These are phyloP conservation scores for Montipora cactus DNA, from an alignment of 64 coral and sea anemone species.

Conservation along the genomic window DNA sequence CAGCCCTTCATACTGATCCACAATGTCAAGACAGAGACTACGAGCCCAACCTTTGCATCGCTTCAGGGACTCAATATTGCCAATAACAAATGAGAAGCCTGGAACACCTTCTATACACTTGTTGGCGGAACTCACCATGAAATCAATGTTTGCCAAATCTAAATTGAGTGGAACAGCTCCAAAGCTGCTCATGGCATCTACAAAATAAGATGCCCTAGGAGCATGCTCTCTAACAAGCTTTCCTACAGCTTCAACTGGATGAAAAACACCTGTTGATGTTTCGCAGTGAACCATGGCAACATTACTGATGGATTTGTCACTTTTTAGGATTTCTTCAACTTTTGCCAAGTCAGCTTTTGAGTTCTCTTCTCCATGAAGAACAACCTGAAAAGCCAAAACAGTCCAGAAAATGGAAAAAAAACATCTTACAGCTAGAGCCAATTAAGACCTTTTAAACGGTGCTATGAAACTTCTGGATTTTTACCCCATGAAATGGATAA, in stretches of 20 bases:
- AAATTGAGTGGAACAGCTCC: conserved; percentile 94
- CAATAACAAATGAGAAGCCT: conserved; percentile 95
- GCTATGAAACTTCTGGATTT: too few species aligned
- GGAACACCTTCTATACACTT: conserved; percentile 99
- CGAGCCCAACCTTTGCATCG: conserved; percentile 86
- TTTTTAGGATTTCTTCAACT: conserved; percentile 74
- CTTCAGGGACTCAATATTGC: conserved; percentile 71
- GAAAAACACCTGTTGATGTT: conserved; percentile 94
- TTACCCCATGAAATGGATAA: too few species aligned
- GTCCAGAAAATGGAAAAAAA: background rate
- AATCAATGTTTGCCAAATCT: conserved; percentile 79
- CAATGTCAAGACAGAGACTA: conserved; percentile 85
- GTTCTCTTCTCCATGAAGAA: conserved; percentile 78
- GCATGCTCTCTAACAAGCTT: conserved; percentile 78
- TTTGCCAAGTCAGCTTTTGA: conserved; percentile 73
- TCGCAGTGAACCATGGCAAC: conserved; percentile 97
- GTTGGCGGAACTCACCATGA: conserved; percentile 97
- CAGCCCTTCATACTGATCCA: conserved; percentile 92
- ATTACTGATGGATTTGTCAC: conserved; percentile 72
- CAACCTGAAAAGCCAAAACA: conserved; percentile 50
- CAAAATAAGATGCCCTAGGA: conserved; percentile 92
- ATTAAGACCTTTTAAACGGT: too few species aligned
- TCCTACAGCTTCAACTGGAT: conserved; percentile 86
- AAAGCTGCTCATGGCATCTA: conserved; percentile 99
- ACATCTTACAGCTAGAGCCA: too few species aligned